Evolutionary conservation across 2,888 invertebrate genomes (phyloP), one percentile per base, ranked within the genome.

Genomic region (Parapristionchus giblindavisi): DNA sequence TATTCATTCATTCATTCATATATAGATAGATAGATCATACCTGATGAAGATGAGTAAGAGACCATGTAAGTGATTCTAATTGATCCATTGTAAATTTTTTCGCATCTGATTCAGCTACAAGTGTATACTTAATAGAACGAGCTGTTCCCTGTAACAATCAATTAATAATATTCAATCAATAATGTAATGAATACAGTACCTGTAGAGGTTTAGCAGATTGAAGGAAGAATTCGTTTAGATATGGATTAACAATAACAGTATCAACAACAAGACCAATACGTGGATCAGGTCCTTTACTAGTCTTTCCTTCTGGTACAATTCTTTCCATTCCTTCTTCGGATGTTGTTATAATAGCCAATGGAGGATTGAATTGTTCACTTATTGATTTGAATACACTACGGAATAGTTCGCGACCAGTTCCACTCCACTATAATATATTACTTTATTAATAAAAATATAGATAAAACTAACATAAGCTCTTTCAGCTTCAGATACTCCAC

Each of bases 201-300:
- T 68, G 36, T 34, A 68, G 68, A 14, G 68, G 52, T 40, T 51
- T 54, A 29, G 51, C 52, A 32, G 68, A 51, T 29, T 52, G 52
- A 24, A 68, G 54, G 68, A 68, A 68, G 34, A 29, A 68, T 40
- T 68, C 68, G 54, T 68, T 68, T n/a, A 51, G 36, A 32, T 52
- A 34, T 21, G 68, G 68, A 24, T 68, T 68, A 24, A 54, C 54
- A 29, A 68, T 40, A 24, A 68, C 68, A 11, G 34, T 27, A 52
- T 68, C 68, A 52, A 68, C 43, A 24, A 68, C 68, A 36, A 54
- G 51, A 6, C 68, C 68, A 40, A 68, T 54, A 52, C 52, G 68
- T 2, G 63, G 63, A 40, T 65, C 63, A 32, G 63, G 63, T 3
- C 63, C 63, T 48, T 65, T 65, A 43, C 43, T 21, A 6, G 40